Percentiles rank a stretch among this genome's conserved stretches.
phyloP scores from a whole-genome alignment of 1,140 invertebrate species.

The Caerostris extrusa region DNA sequence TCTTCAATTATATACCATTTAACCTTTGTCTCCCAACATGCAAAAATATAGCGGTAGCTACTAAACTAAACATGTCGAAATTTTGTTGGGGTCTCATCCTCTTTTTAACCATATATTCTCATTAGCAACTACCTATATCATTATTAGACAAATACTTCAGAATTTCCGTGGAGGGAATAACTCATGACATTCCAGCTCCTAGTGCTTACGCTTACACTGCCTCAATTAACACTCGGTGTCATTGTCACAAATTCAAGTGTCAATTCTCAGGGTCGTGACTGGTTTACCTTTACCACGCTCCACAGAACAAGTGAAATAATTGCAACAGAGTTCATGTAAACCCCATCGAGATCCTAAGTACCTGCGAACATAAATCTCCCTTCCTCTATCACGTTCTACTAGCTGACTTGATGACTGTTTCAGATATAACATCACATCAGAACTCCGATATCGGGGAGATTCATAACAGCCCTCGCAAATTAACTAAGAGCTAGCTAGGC shows the following conservation, averaged over 20 bases:
- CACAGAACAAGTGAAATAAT: constrained; percentile 16
- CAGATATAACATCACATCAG: background rate
- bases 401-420: constrained; percentile 33
- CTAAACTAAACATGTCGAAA: no score
- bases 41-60: no score
- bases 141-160: no score
- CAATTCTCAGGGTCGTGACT: background rate
- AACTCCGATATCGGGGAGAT: background rate
- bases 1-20: no score
- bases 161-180: background rate
- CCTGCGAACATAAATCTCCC: constrained; percentile 43
- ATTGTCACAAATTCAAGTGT: constrained; percentile 24
- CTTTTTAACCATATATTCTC: no score
- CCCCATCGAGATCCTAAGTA: constrained; percentile 40
- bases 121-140: no score
- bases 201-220: background rate
- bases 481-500: background rate
- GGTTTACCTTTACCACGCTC: background rate
- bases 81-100: no score
- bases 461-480: background rate
- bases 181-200: background rate
- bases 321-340: constrained; percentile 36
- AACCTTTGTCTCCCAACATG: no score
- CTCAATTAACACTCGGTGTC: constrained; percentile 17
- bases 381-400: constrained; percentile 6